Conservation (phyloP, 2,797 vertebrate species). For the Alectoris magna region DNA sequence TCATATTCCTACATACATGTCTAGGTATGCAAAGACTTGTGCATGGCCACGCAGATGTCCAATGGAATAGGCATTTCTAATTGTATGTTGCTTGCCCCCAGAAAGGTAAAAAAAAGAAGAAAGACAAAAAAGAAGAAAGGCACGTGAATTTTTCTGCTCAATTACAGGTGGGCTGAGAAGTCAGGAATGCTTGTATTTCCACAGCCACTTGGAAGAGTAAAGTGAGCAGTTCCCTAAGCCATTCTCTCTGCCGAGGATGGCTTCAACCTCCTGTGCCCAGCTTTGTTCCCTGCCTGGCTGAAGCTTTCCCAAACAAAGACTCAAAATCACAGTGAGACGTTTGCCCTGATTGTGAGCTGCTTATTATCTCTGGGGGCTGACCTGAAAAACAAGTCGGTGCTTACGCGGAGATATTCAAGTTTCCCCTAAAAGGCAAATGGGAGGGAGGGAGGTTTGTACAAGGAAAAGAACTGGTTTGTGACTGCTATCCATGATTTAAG, state of each 20-base stretch:
- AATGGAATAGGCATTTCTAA: not conserved
- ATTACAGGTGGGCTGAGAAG: constrained; percentile 35
- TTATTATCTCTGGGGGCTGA: constrained; percentile 50
- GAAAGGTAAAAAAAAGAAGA: not conserved
- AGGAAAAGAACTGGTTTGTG: constrained; percentile 28
- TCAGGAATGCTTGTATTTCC: constrained; percentile 63
- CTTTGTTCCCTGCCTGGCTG: constrained; percentile 30
- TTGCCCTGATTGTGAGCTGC: constrained; percentile 56
- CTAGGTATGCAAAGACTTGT: not conserved
- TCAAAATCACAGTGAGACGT: constrained; percentile 60
- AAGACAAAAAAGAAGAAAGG: not conserved
- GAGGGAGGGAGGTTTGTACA: constrained; percentile 40
- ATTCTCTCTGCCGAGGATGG: constrained; percentile 40
- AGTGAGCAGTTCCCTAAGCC: constrained; percentile 50
- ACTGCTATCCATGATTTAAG: constrained; percentile 28
- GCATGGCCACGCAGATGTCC: not conserved
- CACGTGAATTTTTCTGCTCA: constrained; percentile 23
- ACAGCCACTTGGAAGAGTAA: constrained; percentile 44
- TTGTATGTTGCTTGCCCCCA: not conserved
- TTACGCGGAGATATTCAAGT: constrained; percentile 46
- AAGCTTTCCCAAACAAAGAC: constrained; percentile 53
- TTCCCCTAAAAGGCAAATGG: constrained; percentile 30
- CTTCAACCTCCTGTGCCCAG: not conserved
- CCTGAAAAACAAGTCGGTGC: constrained; percentile 65
- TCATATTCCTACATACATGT: not conserved